phyloP scores from a whole-genome alignment of 2,888 invertebrate species.

The Drosophila pegasa region DNA sequence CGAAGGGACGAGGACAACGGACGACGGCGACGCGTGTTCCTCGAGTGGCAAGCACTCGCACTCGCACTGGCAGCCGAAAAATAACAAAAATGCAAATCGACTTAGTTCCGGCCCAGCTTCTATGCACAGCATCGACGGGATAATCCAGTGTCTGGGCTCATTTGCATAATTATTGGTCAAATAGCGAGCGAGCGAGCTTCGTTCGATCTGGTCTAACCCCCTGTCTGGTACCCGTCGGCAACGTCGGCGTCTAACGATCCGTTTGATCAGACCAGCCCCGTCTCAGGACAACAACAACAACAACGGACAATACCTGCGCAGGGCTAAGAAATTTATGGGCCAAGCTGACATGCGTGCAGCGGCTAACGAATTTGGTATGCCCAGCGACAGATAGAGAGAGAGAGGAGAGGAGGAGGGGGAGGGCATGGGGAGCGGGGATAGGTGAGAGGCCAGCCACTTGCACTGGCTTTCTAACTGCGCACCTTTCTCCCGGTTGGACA shows the following conservation, averaged over 20 bases:
- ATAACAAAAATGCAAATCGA: constrained; percentile 70
- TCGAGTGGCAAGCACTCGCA: constrained; percentile 32
- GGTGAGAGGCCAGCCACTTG: constrained; percentile 18
- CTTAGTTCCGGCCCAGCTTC: constrained; percentile 79
- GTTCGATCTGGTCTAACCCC: constrained; percentile 34
- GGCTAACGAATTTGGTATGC: constrained; percentile 47
- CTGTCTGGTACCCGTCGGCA: constrained; percentile 44
- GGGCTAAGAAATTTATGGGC: constrained; percentile 64
- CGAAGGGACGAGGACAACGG: constrained; percentile 33
- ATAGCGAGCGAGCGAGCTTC: constrained; percentile 29
- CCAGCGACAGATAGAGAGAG: neutral
- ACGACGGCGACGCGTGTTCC: constrained; percentile 57
- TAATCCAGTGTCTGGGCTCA: constrained; percentile 63
- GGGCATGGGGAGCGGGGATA: constrained; percentile 5
- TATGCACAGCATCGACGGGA: constrained; percentile 66
- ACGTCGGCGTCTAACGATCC: constrained; percentile 75
- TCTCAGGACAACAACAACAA: constrained; percentile 39
- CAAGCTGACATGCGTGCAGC: constrained; percentile 63
- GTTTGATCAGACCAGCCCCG: constrained; percentile 65
- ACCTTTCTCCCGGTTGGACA: constrained; percentile 79
- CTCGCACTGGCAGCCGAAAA: constrained; percentile 13
- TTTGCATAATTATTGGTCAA: constrained; percentile 78
- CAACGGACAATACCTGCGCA: constrained; percentile 22
- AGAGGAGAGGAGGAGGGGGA: neutral
- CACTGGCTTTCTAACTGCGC: constrained; percentile 54